These are phyloP conservation scores for Drosophila mayri DNA, from an alignment of 1,140 invertebrate species.

Conservation along the genomic window DNA sequence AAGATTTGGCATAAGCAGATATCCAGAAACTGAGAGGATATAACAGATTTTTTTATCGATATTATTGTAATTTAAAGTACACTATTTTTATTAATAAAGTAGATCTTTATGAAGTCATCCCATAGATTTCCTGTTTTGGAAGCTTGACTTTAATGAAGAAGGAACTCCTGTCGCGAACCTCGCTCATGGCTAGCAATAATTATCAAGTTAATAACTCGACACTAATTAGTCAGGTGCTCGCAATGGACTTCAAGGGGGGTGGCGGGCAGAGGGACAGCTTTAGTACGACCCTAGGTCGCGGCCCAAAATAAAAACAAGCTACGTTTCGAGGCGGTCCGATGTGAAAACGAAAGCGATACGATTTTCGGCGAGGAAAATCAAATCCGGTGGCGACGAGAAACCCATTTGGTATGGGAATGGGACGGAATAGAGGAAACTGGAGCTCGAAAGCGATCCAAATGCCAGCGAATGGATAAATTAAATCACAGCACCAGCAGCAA, in stretches of 20 bases:
- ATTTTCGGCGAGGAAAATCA: conserved; percentile 39
- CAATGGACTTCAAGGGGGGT: not conserved
- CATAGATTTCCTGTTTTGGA: not conserved
- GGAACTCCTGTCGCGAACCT: conserved; percentile 35
- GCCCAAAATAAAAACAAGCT: conserved; percentile 5
- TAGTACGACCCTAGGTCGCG: conserved; percentile 47
- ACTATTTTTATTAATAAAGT: no score
- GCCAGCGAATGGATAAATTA: conserved; percentile 59
- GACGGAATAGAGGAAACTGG: conserved; percentile 56
- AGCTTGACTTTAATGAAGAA: not conserved
- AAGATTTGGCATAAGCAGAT: not conserved
- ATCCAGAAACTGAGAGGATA: not conserved
- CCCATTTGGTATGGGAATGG: conserved; percentile 38
- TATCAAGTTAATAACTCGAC: conserved; percentile 60
- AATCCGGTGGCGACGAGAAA: conserved; percentile 28
- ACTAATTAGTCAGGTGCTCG: conserved; percentile 56
- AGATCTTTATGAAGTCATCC: not conserved
- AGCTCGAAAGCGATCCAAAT: conserved; percentile 60
- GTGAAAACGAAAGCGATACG: conserved; percentile 56
- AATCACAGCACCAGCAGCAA: conserved; percentile 59
- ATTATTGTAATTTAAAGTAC: not conserved
- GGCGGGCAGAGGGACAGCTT: not conserved
- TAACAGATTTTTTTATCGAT: not conserved
- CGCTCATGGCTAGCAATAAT: conserved; percentile 48
- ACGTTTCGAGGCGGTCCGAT: conserved; percentile 13